Evolutionary conservation across 2,797 vertebrate species (phyloP).

Genomic region (Otus scops): DNA sequence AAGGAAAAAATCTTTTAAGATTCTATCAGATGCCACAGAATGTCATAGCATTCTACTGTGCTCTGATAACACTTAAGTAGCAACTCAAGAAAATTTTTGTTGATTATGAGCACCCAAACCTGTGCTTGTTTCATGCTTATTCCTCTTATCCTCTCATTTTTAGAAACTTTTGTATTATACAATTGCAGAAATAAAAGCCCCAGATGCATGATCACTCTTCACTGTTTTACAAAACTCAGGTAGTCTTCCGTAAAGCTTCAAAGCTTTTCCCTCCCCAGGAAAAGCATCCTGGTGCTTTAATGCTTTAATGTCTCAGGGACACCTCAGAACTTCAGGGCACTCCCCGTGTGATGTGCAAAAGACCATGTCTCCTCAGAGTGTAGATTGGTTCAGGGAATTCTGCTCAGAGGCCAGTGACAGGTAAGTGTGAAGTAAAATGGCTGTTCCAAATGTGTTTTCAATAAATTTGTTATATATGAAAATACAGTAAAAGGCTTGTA

Average conservation of each 20-base stretch:
- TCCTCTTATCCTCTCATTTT: background rate
- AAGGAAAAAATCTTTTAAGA: background rate
- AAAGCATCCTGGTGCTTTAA: slow-evolving; percentile 43
- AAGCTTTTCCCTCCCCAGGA: slow-evolving; percentile 28
- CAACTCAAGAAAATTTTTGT: too few relatives aligned
- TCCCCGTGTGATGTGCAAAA: background rate
- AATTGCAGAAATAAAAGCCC: background rate
- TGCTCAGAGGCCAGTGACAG: slow-evolving; percentile 6
- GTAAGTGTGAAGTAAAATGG: slow-evolving; percentile 13
- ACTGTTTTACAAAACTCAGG: slow-evolving; percentile 43
- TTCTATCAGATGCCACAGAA: background rate
- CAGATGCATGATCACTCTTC: background rate
- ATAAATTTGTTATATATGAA: background rate
- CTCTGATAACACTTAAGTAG: background rate
- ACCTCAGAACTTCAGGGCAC: background rate
- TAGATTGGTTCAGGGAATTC: background rate
- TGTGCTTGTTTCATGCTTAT: background rate
- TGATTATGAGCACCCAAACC: background rate
- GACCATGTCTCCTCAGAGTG: slow-evolving; percentile 48
- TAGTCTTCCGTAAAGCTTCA: slow-evolving; percentile 18
- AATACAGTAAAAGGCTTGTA: background rate
- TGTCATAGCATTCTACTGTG: background rate
- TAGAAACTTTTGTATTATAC: background rate
- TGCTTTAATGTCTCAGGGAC: slow-evolving; percentile 56
- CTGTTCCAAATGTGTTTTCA: background rate